Conservation (phyloP, 2,113 vertebrate species). For the Pycnonotus jocosus region DNA sequence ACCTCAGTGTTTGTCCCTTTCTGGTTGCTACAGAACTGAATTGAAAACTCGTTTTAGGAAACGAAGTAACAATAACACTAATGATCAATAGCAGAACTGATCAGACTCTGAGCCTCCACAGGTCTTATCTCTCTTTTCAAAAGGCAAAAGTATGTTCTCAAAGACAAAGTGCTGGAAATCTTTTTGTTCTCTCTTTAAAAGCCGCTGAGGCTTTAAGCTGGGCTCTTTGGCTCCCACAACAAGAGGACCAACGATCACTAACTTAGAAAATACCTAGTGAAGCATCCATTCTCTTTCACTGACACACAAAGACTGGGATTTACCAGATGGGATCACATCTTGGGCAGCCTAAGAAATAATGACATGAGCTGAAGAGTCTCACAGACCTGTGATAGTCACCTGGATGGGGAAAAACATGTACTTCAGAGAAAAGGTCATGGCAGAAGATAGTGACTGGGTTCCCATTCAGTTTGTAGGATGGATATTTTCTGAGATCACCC, state of each 20-base stretch:
- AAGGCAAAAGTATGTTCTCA: not conserved
- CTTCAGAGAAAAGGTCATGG: not conserved
- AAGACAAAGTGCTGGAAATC: not conserved
- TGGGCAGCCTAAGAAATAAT: not conserved
- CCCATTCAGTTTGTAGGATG: not conserved
- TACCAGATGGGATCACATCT: not conserved
- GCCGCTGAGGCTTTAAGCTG: not conserved
- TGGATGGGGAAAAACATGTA: accelerated
- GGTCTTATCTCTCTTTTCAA: not conserved
- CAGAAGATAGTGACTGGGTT: not conserved
- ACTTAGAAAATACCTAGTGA: not conserved
- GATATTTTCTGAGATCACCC: not conserved
- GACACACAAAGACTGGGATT: not conserved
- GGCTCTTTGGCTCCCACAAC: not conserved
- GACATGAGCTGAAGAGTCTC: not conserved
- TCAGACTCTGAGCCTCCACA: not conserved
- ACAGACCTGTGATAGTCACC: not conserved
- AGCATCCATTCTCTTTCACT: not conserved
- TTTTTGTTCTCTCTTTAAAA: not conserved
- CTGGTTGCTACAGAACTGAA: not conserved
- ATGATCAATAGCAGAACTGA: not conserved
- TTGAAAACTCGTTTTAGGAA: not conserved
- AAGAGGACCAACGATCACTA: not conserved
- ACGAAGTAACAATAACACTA: not conserved
- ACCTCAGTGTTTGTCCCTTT: not conserved